Conservation (phyloP, 2,113 vertebrate species). For the Heliornis fulica region DNA sequence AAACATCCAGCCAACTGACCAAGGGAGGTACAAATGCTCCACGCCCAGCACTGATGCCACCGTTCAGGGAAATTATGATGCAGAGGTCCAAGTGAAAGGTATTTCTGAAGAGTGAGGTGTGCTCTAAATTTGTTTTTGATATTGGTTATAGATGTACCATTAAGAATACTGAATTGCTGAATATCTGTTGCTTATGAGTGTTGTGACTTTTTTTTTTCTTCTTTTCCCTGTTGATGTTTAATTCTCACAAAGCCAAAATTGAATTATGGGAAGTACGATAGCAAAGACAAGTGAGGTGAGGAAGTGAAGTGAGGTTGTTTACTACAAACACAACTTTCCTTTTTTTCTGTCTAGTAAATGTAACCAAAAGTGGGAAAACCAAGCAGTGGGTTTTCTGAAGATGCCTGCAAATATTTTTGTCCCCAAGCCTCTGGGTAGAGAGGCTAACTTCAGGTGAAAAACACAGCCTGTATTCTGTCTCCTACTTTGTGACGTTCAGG, state of each 20-base stretch:
- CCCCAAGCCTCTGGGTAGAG: neutral
- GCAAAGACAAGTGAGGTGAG: neutral
- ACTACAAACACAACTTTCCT: neutral
- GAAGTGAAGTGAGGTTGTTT: neutral
- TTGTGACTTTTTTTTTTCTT: neutral
- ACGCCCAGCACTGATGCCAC: conserved; percentile 92
- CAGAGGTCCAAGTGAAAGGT: conserved; percentile 87
- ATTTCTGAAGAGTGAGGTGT: conserved; percentile 59
- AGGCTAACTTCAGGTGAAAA: neutral
- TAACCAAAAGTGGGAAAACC: neutral
- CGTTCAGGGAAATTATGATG: conserved; percentile 88
- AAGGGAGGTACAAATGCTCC: conserved; percentile 84
- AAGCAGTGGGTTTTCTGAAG: neutral
- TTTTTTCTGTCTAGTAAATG: neutral
- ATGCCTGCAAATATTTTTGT: neutral
- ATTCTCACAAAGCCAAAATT: neutral
- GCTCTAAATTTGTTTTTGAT: neutral
- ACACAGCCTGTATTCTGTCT: neutral
- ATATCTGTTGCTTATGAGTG: neutral
- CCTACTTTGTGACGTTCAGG: neutral
- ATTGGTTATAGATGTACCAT: neutral
- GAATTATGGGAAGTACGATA: neutral
- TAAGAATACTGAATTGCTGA: neutral
- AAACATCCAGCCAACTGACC: conserved; percentile 76
- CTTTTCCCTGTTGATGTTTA: neutral